Percentiles rank a stretch among this genome's conserved stretches.
Evolutionary conservation across 2,888 invertebrate species (phyloP).

Genomic region (Alentia gelatinosa): DNA sequence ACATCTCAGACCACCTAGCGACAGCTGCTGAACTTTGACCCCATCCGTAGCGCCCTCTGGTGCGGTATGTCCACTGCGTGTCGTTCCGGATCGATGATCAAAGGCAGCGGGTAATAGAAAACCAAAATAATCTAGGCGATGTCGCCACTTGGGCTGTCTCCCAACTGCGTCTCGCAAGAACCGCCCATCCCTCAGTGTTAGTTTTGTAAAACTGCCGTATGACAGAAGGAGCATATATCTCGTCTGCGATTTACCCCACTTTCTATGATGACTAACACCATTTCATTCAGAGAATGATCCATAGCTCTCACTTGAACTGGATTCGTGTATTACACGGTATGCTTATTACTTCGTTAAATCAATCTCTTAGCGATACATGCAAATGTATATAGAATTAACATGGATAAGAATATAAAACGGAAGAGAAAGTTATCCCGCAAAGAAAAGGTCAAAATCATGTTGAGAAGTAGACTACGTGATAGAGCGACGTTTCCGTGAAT

Average conservation of each 20-base stretch:
- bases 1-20: slow-evolving; percentile 23
- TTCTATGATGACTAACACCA: too few relatives aligned
- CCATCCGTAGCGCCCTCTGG: not conserved
- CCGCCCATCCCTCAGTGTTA: not conserved
- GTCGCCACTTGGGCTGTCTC: not conserved
- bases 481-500: too few relatives aligned
- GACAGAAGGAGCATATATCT: not conserved
- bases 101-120: slow-evolving; percentile 25
- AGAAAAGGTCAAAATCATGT: too few relatives aligned
- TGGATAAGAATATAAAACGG: too few relatives aligned
- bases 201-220: not conserved
- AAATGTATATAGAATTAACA: too few relatives aligned
- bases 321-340: too few relatives aligned
- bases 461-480: too few relatives aligned
- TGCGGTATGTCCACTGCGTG: not conserved
- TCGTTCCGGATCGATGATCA: not conserved
- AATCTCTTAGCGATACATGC: too few relatives aligned
- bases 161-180: not conserved
- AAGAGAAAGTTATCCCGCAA: too few relatives aligned
- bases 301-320: too few relatives aligned
- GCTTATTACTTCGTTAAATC: too few relatives aligned
- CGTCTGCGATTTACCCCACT: not conserved
- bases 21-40: not conserved
- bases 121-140: not conserved
- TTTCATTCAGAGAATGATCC: too few relatives aligned